Evolutionary conservation across 1,140 invertebrate genomes (phyloP), one percentile per base, ranked within the genome.

Genomic region (Aphaenogaster floridana): DNA sequence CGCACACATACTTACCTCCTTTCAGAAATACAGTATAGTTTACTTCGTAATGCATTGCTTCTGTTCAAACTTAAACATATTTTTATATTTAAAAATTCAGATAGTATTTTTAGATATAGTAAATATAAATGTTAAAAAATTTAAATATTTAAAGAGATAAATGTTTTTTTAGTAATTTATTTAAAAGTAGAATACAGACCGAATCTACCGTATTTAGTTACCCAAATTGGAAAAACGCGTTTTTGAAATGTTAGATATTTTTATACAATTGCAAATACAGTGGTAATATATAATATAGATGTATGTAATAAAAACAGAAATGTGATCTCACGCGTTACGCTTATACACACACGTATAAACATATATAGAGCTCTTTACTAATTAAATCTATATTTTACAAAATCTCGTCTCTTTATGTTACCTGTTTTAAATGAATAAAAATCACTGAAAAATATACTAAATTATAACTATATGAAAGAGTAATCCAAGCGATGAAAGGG

Each of bases 211-310:
- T 54, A 34, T 81, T 57, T 48, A 0, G 5, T 71, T 45, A 54
- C 13, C 36, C 11, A 66, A 81, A 71, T 81, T 45, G 8, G 9
- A 71, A 57, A 71, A 54, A 57, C 3, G 50, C 11, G 6, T 81
- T 71, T 71, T 81, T 7, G 3, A 78, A 64, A 78, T 48, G 13
- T 63, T 78, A 78, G 59, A 78, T 77, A 78, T 61, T 34, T 64
- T 78, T 48, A 34, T 69, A n/a, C 36, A 39, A 79, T 39, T 57
- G 8, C n/a, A 34, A 59, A 45, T 45, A 8, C 21, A 48, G 8
- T 21, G 17, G 11, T 68, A 7, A 63, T 63, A 11, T 17, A 28
- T 71, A 71, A 57, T 69, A 28, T 15, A 81, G 13, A 81, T 57
- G n/a, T 8, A 39, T 71, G 36, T 21, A 71, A 45, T 42, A 21